These are phyloP conservation scores for Muscicapa striata DNA, from an alignment of 2,797 vertebrate genomes.

Conservation along the genomic window DNA sequence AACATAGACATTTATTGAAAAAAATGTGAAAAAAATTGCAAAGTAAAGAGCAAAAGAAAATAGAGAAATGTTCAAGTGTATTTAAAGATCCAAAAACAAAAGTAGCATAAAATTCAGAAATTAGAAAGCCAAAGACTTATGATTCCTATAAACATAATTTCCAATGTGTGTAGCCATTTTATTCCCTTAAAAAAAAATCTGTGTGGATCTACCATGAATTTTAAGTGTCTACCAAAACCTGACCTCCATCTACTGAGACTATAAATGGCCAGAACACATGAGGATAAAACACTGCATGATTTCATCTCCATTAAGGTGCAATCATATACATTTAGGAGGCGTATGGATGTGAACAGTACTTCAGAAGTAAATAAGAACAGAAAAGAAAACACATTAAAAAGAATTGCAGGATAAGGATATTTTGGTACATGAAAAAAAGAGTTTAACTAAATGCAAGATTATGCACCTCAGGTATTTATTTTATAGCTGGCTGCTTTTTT, in stretches of 20 bases:
- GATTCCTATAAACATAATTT: background rate
- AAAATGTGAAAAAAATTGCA: background rate
- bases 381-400: background rate
- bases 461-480: background rate
- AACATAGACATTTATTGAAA: accelerated
- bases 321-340: background rate
- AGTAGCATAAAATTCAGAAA: background rate
- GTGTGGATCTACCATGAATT: background rate
- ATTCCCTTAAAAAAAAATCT: background rate
- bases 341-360: background rate
- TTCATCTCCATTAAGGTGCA: background rate
- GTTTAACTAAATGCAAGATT: background rate
- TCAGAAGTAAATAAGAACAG: background rate
- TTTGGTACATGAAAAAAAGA: background rate
- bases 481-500: background rate
- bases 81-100: background rate
- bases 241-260: background rate
- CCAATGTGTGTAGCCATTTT: background rate
- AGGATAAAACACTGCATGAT: background rate
- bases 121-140: background rate
- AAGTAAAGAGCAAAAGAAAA: background rate
- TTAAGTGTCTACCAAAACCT: background rate
- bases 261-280: background rate
- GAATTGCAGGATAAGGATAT: background rate
- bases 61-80: background rate